Percentiles rank a stretch among this genome's conserved stretches.
Evolutionary conservation across 2,888 invertebrate species (phyloP).

Genomic region (Apodemia hepburni): DNA sequence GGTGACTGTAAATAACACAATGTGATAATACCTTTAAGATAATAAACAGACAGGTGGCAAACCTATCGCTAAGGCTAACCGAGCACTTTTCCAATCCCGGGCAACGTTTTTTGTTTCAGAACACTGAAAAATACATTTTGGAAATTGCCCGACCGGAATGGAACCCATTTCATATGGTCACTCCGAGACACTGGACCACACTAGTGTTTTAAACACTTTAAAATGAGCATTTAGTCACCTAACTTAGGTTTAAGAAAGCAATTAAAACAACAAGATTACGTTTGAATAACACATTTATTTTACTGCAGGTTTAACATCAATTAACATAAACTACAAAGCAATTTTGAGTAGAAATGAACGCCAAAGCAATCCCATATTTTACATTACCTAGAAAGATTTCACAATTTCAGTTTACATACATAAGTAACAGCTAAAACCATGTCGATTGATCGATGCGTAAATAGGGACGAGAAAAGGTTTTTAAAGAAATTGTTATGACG

Average conservation of each 20-base stretch:
- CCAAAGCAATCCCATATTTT: slow-evolving; percentile 2
- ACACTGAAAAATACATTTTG: too few relatives aligned
- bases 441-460: background rate
- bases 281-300: slow-evolving; percentile 22
- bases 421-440: background rate
- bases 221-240: too few relatives aligned
- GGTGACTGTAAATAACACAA: too few relatives aligned
- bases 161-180: too few relatives aligned
- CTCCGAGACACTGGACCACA: too few relatives aligned
- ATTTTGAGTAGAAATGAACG: slow-evolving; percentile 14
- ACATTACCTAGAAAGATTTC: background rate
- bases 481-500: background rate
- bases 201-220: too few relatives aligned
- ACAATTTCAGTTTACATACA: background rate
- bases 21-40: too few relatives aligned
- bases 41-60: too few relatives aligned
- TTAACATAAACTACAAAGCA: slow-evolving; percentile 16
- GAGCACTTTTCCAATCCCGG: too few relatives aligned
- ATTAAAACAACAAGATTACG: slow-evolving; percentile 19
- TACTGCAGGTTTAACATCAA: slow-evolving; percentile 19
- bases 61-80: too few relatives aligned
- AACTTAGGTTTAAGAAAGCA: background rate
- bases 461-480: background rate
- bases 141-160: too few relatives aligned
- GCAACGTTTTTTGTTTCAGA: too few relatives aligned